Evolutionary conservation across 2,113 vertebrate genomes (phyloP).

Genomic region (Perognathus longimembris): DNA sequence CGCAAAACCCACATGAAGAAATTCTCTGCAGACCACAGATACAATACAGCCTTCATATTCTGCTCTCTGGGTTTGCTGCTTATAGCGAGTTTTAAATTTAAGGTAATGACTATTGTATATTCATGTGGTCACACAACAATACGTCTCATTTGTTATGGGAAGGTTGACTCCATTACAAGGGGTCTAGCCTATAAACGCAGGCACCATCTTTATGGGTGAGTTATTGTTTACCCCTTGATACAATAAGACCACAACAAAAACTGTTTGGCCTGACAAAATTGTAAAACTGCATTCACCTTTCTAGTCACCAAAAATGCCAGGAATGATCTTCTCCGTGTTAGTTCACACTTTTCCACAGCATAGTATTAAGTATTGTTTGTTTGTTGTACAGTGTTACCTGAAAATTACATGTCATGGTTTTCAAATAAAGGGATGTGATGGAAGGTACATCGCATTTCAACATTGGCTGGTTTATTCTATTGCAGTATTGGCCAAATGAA

Average conservation of each 20-base stretch:
- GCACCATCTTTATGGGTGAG: slow-evolving; percentile 85
- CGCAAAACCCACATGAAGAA: slow-evolving; percentile 87
- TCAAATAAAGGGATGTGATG: neutral
- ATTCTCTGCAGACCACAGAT: slow-evolving; percentile 90
- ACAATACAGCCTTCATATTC: slow-evolving; percentile 88
- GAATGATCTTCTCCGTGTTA: slow-evolving; percentile 66
- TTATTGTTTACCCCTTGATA: slow-evolving; percentile 85
- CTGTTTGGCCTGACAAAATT: slow-evolving; percentile 85
- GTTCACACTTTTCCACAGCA: neutral
- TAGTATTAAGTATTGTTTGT: neutral
- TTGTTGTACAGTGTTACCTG: neutral
- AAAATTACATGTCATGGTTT: slow-evolving; percentile 36
- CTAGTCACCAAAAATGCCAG: slow-evolving; percentile 74
- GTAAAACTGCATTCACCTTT: slow-evolving; percentile 84
- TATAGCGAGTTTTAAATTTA: slow-evolving; percentile 89
- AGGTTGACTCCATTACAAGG: slow-evolving; percentile 87
- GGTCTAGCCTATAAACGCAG: slow-evolving; percentile 89
- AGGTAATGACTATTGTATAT: slow-evolving; percentile 90
- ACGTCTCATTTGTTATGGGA: slow-evolving; percentile 90
- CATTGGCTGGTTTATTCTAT: neutral
- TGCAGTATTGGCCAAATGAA: neutral
- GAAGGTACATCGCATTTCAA: neutral
- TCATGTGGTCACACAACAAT: slow-evolving; percentile 88
- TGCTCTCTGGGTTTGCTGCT: slow-evolving; percentile 81
- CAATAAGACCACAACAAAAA: slow-evolving; percentile 82